phyloP scores from a whole-genome alignment of 2,888 invertebrate species.

The Alsophila aescularia region DNA sequence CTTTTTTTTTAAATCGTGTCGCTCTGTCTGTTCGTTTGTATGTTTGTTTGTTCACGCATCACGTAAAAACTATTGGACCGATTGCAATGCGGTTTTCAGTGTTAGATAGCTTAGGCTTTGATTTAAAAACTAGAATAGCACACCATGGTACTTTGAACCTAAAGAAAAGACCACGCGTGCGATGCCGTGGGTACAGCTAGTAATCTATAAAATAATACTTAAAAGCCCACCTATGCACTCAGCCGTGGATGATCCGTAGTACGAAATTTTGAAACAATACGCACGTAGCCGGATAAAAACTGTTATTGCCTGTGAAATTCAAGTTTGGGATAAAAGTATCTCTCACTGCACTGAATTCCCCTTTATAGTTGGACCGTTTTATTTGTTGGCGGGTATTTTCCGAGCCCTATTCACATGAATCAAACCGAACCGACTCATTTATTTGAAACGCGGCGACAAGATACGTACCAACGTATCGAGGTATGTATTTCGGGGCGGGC shows the following conservation, averaged over 20 bases:
- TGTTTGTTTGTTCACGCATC: no score
- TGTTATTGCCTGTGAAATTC: slow-evolving; percentile 18
- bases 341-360: slow-evolving; percentile 49
- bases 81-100: no score
- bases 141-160: no score
- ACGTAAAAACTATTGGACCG: no score
- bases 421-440: slow-evolving; percentile 80
- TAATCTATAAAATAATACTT: no score
- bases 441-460: slow-evolving; percentile 73
- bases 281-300: slow-evolving; percentile 13
- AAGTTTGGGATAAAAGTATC: slow-evolving; percentile 35
- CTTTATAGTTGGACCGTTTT: slow-evolving; percentile 68
- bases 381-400: slow-evolving; percentile 75
- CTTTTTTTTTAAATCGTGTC: no score
- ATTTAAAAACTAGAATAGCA: no score
- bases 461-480: slow-evolving; percentile 54
- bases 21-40: no score
- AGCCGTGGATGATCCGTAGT: slow-evolving; percentile 30
- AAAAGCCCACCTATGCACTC: no score
- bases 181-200: no score
- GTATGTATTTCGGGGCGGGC: slow-evolving; percentile 23
- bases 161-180: no score
- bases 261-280: slow-evolving; percentile 39
- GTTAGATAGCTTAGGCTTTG: no score
- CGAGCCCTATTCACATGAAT: slow-evolving; percentile 80